phyloP scores from a whole-genome alignment of 2,888 invertebrate genomes.

The Sepiola atlantica region DNA sequence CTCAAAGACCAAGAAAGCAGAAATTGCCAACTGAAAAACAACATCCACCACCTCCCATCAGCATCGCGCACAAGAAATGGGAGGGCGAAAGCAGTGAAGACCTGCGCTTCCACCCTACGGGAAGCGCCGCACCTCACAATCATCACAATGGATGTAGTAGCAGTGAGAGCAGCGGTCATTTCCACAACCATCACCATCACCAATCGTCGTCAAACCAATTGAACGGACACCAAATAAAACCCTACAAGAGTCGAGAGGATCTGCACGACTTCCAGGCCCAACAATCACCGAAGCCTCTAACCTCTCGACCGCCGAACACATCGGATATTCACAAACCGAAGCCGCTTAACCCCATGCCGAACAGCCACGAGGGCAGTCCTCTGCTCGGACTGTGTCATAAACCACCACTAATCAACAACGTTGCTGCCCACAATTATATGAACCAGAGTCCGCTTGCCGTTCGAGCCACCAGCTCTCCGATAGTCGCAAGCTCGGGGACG shows the following conservation, averaged over 20 bases:
- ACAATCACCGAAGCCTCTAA: constrained; percentile 65
- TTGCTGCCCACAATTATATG: constrained; percentile 39
- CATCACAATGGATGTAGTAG: background rate
- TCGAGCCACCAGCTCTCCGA: constrained; percentile 37
- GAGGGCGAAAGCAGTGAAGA: background rate
- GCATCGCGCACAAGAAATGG: background rate
- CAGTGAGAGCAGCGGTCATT: background rate
- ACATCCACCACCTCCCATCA: background rate
- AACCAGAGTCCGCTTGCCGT: constrained; percentile 46
- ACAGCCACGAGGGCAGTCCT: constrained; percentile 48
- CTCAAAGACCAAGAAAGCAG: background rate
- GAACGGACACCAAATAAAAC: background rate
- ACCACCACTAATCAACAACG: constrained; percentile 16
- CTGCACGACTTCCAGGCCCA: constrained; percentile 46
- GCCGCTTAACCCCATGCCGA: constrained; percentile 53
- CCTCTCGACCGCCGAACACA: constrained; percentile 63
- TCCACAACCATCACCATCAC: background rate
- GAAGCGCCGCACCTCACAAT: background rate
- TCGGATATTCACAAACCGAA: constrained; percentile 64
- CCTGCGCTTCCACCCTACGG: too few species aligned
- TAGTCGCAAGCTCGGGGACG: constrained; percentile 40
- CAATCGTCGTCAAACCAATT: background rate
- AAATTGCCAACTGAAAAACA: background rate
- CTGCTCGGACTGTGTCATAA: background rate
- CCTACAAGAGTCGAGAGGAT: constrained; percentile 33